Conservation (phyloP, 2,113 vertebrate species). For the Barnardius zonarius region DNA sequence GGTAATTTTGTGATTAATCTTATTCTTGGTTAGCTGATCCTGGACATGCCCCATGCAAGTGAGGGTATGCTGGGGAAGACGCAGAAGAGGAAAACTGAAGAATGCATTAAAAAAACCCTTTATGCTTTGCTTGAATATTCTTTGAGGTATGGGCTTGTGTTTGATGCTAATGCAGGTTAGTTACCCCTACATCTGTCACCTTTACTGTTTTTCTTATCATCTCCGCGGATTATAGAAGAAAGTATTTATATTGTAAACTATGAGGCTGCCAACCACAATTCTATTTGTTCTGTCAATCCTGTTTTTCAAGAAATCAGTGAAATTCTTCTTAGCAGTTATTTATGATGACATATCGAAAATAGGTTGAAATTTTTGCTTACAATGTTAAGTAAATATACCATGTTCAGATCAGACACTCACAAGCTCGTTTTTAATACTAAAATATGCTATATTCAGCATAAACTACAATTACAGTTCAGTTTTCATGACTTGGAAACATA, state of each 20-base stretch:
- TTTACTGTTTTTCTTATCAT: background rate
- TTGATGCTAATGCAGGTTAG: background rate
- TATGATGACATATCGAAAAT: background rate
- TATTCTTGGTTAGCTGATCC: constrained; percentile 24
- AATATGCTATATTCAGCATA: background rate
- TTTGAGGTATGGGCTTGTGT: background rate
- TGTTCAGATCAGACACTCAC: background rate
- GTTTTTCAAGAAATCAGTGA: background rate
- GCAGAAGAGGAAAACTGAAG: background rate
- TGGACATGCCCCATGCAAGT: background rate
- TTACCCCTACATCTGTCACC: fast-evolving
- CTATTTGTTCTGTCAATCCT: background rate
- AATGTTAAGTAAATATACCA: background rate
- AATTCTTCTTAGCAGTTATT: background rate
- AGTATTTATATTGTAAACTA: background rate
- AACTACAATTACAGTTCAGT: background rate
- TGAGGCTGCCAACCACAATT: background rate
- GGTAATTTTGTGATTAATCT: constrained; percentile 34
- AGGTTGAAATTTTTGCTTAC: background rate
- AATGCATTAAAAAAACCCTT: background rate
- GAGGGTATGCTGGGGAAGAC: background rate
- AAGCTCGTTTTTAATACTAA: background rate
- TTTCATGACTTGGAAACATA: background rate
- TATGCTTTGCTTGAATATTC: background rate
- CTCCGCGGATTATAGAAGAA: background rate